Percentiles rank a stretch among this genome's conserved stretches.
phyloP scores from a whole-genome alignment of 2,888 invertebrate species.

The Caenorhabditis sp. region DNA sequence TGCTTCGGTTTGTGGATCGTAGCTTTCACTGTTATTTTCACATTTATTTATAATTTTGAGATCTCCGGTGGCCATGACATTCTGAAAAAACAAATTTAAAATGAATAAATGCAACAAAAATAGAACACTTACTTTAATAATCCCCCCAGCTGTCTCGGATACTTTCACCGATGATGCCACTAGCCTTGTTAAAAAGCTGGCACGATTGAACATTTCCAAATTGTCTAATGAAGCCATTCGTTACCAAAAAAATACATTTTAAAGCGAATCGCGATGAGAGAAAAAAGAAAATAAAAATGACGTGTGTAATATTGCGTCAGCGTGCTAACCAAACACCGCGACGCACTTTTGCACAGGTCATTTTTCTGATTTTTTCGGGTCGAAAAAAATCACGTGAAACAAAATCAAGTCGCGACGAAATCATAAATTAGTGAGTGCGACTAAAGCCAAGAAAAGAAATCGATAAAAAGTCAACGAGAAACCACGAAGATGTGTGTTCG shows the following conservation, averaged over 20 bases:
- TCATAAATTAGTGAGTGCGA: background rate
- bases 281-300: background rate
- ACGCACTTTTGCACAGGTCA: background rate
- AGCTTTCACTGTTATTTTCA: constrained; percentile 75
- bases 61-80: constrained; percentile 57
- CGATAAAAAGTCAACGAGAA: background rate
- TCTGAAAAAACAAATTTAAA: constrained; percentile 44
- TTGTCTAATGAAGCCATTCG: constrained; percentile 22
- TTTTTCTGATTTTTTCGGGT: background rate
- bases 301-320: background rate
- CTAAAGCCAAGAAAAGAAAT: background rate
- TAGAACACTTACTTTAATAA: constrained; percentile 71
- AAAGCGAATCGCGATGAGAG: background rate
- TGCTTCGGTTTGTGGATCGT: constrained; percentile 88
- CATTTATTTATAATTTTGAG: constrained; percentile 75
- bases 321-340: background rate
- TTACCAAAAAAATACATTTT: background rate
- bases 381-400: background rate
- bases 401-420: background rate
- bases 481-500: background rate
- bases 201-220: constrained; percentile 38
- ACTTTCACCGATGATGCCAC: constrained; percentile 73
- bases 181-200: constrained; percentile 71
- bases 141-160: constrained; percentile 72
- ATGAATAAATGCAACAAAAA: constrained; percentile 3